phyloP scores from a whole-genome alignment of 2,888 invertebrate genomes.

The Epirrhoe tristata region DNA sequence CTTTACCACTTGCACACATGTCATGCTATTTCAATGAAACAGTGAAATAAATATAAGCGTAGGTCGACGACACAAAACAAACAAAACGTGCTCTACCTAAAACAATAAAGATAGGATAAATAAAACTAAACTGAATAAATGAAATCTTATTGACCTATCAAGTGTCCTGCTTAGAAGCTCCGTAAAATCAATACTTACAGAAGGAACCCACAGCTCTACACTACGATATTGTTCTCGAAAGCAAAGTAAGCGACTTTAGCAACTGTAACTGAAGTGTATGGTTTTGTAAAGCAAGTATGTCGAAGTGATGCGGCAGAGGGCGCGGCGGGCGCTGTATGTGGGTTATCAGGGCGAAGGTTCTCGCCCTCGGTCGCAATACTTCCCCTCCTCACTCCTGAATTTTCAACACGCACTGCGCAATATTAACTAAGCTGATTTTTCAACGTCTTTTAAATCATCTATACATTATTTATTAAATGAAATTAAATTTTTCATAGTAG shows the following conservation, averaged over 20 bases:
- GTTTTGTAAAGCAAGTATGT: not conserved
- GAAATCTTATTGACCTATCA: no score
- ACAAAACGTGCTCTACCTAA: not conserved
- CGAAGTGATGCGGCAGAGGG: not conserved
- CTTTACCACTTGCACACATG: not conserved
- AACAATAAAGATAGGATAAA: no score
- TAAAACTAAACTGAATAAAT: no score
- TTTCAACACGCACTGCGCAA: constrained; percentile 60
- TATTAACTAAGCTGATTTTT: constrained; percentile 11
- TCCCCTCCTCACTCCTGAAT: constrained; percentile 51
- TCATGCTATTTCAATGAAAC: not conserved
- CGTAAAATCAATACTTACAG: not conserved
- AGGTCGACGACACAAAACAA: not conserved
- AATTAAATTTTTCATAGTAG: no score
- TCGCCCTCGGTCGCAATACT: constrained; percentile 51
- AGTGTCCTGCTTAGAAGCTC: not conserved
- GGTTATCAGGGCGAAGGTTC: constrained; percentile 76
- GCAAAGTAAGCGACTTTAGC: not conserved
- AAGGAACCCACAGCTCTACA: not conserved
- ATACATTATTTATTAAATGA: no score
- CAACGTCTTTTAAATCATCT: not conserved
- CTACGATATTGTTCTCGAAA: not conserved
- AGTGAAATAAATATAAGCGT: not conserved
- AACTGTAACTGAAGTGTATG: not conserved
- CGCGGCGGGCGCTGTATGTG: constrained; percentile 51